Conservation (phyloP, 2,888 invertebrate genomes). For the Platycheirus rosarum region DNA sequence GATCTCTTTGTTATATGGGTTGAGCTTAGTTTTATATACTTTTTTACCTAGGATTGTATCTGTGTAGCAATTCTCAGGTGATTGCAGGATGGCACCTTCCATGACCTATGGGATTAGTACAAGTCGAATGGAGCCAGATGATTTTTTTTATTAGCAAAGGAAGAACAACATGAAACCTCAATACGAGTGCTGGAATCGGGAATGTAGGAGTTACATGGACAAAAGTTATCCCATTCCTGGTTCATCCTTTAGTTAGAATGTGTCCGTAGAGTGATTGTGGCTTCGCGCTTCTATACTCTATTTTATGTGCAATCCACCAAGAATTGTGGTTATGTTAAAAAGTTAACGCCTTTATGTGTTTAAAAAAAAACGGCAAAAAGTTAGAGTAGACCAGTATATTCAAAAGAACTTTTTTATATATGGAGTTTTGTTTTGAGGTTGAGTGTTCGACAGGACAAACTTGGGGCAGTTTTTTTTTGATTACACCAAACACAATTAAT, state of each 20-base stretch:
- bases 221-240: conserved; percentile 51
- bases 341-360: conserved; percentile 38
- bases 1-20: conserved; percentile 10
- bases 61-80: conserved; percentile 52
- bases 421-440: too few relatives aligned
- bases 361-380: conserved; percentile 1
- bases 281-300: conserved; percentile 46
- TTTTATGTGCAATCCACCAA: conserved; percentile 43
- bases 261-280: conserved; percentile 50
- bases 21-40: too few relatives aligned
- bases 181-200: background rate
- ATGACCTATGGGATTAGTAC: conserved; percentile 62
- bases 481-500: too few relatives aligned
- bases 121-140: conserved; percentile 46
- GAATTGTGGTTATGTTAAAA: conserved; percentile 58
- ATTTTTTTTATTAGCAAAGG: background rate
- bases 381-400: background rate
- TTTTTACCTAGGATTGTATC: conserved; percentile 51
- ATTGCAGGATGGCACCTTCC: conserved; percentile 19
- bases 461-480: too few relatives aligned
- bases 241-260: conserved; percentile 24
- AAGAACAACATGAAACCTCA: conserved; percentile 45
- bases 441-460: too few relatives aligned
- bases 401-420: too few relatives aligned
- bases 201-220: conserved; percentile 47